Evolutionary conservation across 2,888 invertebrate genomes (phyloP), one percentile per base, ranked within the genome.

Genomic region (Gortyna flavago): DNA sequence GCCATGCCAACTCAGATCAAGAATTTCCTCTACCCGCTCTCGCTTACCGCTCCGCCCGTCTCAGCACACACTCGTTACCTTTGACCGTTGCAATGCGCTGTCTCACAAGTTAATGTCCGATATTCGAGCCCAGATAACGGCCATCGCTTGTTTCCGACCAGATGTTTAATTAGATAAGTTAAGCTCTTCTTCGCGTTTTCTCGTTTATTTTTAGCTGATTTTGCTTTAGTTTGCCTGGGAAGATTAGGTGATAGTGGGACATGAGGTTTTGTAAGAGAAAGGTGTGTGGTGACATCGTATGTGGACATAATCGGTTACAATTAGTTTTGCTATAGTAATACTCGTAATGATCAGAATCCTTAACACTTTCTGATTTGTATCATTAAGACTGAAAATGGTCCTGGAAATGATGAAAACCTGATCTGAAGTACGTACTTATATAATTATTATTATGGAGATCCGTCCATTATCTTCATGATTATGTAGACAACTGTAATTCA

Each of bases 151-250:
- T 91, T 90, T 87, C 90, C 87, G 78, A 85, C 89, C 85, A 92
- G 92, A 93, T 94, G 92, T 93, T 93, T 94, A 94, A 94, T 94
- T 94, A 93, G 94, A 93, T 94, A 92, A 91, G 81, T 89, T 90
- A 87, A 87, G 84, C 85, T 84, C 87, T 87, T 83, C 79, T 85
- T 81, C 73, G 80, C 73, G 71, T 82, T 84, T 77, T 75, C 68
- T 83, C 80, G 75, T 87, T 87, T 85, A 72, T 72, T 82, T 88
- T 86, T 67, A 83, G 83, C 64, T 74, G 75, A 72, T 77, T 87
- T 76, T 84, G 79, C 83, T 75, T 79, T 71, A 75, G 77, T 85
- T 79, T 77, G 73, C 77, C 68, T 65, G 59, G 21, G 29, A 32
- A 65, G 72, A 78, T 77, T 54, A 74, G 67, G 25, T 57, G 70